These are phyloP conservation scores for Hydrophis major DNA, from an alignment of 2,797 vertebrate genomes.

Conservation along the genomic window DNA sequence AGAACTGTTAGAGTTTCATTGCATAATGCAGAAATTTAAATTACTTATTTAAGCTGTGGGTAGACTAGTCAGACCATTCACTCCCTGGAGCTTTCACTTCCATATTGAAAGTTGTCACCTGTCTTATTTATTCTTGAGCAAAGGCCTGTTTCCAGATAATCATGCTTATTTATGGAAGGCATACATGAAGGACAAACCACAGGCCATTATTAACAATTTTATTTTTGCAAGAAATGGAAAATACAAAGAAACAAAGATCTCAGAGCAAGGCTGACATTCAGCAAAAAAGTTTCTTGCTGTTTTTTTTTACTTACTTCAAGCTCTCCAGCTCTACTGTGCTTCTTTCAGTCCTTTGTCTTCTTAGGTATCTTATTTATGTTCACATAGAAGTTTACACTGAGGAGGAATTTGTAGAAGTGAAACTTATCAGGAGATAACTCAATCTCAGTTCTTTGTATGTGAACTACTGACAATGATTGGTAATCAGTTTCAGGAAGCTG, in stretches of 20 bases:
- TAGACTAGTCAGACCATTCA: background rate
- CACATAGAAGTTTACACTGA: background rate
- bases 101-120: background rate
- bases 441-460: background rate
- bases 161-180: background rate
- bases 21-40: background rate
- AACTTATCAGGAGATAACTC: background rate
- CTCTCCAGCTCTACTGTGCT: background rate
- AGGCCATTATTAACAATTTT: background rate
- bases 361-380: background rate
- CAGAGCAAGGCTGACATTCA: background rate
- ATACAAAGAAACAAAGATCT: background rate
- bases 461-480: background rate
- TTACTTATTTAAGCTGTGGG: background rate
- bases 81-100: background rate
- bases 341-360: background rate
- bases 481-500: background rate
- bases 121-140: background rate
- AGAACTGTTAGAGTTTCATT: background rate
- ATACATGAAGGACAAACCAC: background rate
- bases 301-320: background rate
- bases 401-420: background rate
- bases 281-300: background rate
- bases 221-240: background rate
- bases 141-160: background rate